Evolutionary conservation across 2,888 invertebrate genomes (phyloP).

Genomic region (Disparrhopalites patrizii): DNA sequence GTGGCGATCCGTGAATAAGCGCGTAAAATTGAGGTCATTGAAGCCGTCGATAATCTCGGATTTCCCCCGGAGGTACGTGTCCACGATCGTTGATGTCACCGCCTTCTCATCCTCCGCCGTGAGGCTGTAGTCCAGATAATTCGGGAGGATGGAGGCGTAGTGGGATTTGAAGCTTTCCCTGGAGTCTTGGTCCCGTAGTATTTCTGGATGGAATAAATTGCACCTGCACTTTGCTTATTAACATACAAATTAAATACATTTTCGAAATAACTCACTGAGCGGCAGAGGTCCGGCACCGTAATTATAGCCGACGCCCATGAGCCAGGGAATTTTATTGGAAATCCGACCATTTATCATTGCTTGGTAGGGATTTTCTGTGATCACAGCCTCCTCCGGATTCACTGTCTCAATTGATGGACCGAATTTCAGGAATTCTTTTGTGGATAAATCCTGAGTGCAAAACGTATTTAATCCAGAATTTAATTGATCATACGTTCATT

Average conservation of each 20-base stretch:
- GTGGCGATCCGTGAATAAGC: conserved; percentile 30
- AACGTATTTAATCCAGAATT: background rate
- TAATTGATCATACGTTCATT: background rate
- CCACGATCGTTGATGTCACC: conserved; percentile 26
- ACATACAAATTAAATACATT: too few species aligned
- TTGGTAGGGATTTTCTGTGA: conserved; percentile 33
- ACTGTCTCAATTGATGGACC: conserved; percentile 37
- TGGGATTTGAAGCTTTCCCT: too few species aligned
- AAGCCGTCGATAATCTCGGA: conserved; percentile 19
- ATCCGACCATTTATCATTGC: conserved; percentile 34
- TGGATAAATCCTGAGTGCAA: too few species aligned
- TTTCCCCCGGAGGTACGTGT: conserved; percentile 31
- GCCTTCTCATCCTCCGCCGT: conserved; percentile 23
- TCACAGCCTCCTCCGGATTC: conserved; percentile 26
- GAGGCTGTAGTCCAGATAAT: conserved; percentile 26
- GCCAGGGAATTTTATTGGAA: conserved; percentile 34
- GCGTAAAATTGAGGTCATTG: conserved; percentile 17
- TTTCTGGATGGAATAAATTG: background rate
- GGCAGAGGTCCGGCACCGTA: conserved; percentile 32
- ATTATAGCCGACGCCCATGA: conserved; percentile 23
- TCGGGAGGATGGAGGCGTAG: too few species aligned
- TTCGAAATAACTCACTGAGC: too few species aligned
- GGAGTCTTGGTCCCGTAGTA: too few species aligned
- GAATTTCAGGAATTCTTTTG: conserved; percentile 16
- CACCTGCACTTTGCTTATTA: background rate